Conservation (phyloP, 2,797 vertebrate genomes). For the Spondyliosoma cantharus region DNA sequence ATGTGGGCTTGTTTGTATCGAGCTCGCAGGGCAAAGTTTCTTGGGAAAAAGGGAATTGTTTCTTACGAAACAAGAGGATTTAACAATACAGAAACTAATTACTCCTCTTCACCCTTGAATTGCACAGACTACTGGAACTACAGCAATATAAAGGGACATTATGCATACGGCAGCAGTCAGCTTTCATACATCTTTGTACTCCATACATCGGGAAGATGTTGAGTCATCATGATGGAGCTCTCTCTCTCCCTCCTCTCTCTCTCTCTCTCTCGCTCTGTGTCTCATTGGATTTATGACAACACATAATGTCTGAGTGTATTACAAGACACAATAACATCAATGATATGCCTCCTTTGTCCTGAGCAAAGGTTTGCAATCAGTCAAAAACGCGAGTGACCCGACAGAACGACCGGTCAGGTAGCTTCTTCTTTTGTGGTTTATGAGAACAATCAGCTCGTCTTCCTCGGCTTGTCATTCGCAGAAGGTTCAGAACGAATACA, state of each 20-base stretch:
- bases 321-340: constrained; percentile 23
- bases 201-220: constrained; percentile 56
- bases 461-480: neutral
- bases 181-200: constrained; percentile 55
- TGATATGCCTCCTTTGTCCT: constrained; percentile 9
- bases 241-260: constrained; percentile 40
- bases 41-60: constrained; percentile 32
- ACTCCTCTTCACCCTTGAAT: constrained; percentile 57
- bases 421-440: neutral
- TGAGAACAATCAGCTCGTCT: neutral
- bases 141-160: constrained; percentile 68
- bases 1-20: constrained; percentile 42
- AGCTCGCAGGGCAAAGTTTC: constrained; percentile 40
- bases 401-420: neutral
- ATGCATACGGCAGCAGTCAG: constrained; percentile 65
- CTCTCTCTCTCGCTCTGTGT: constrained; percentile 11
- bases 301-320: constrained; percentile 30
- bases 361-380: constrained; percentile 15
- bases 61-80: constrained; percentile 66
- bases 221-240: constrained; percentile 61
- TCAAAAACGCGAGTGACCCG: neutral
- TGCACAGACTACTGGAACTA: constrained; percentile 50
- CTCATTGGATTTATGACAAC: constrained; percentile 21
- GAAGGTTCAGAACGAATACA: neutral
- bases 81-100: constrained; percentile 68